Evolutionary conservation across 2,113 vertebrate species (phyloP).

Genomic region (Daphoenositta chrysoptera): DNA sequence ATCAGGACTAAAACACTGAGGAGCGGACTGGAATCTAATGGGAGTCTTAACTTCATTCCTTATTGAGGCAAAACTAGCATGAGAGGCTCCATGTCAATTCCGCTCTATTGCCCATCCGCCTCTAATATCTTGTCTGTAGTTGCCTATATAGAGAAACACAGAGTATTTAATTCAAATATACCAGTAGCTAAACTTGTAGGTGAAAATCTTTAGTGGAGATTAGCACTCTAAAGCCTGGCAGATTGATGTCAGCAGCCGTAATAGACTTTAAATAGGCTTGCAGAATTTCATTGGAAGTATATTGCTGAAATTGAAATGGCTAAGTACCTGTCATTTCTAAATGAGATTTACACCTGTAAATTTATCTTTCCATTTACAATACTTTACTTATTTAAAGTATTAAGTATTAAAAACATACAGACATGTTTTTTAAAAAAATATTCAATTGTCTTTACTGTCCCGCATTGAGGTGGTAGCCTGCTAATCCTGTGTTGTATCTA

Average conservation of each 20-base stretch:
- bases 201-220: slow-evolving; percentile 57
- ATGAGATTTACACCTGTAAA: slow-evolving; percentile 49
- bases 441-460: neutral
- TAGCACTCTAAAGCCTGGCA: slow-evolving; percentile 46
- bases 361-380: slow-evolving; percentile 11
- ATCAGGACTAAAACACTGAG: neutral
- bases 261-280: slow-evolving; percentile 66
- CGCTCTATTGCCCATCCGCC: neutral
- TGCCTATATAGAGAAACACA: neutral
- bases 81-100: neutral
- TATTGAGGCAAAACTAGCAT: neutral
- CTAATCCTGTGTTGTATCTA: neutral
- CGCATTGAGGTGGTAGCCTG: neutral
- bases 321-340: slow-evolving; percentile 59
- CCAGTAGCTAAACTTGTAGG: slow-evolving; percentile 49
- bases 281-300: slow-evolving; percentile 59
- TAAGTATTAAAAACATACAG: neutral
- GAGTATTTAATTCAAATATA: slow-evolving; percentile 16
- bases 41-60: neutral
- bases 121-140: neutral
- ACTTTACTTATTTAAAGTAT: neutral
- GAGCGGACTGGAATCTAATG: neutral
- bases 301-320: slow-evolving; percentile 61
- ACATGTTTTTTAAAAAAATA: neutral
- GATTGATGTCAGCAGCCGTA: slow-evolving; percentile 57